A percentile compares a stretch with the other conserved stretches of the same genome.
Conservation (phyloP, 2,888 invertebrate genomes). For the Ophion costatus region DNA sequence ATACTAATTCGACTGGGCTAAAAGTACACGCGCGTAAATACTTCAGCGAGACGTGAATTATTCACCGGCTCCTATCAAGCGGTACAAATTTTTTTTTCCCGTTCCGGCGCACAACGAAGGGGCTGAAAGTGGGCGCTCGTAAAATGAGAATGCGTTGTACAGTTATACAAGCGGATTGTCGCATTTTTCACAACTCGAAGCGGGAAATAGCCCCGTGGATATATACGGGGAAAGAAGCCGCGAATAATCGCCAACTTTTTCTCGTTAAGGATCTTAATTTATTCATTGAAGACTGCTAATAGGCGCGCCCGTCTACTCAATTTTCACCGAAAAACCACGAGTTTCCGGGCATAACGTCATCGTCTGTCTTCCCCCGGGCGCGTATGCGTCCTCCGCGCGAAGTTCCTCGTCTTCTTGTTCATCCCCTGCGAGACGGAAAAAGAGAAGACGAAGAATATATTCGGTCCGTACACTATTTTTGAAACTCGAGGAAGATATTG, state of each 20-base stretch:
- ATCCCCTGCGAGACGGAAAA: too few relatives aligned
- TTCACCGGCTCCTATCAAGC: conserved; percentile 36
- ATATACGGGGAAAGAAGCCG: not conserved
- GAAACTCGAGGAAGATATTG: too few relatives aligned
- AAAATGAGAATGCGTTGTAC: conserved; percentile 9
- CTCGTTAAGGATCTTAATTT: conserved; percentile 51
- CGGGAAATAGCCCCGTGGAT: not conserved
- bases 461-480: too few relatives aligned
- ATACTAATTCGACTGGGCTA: too few relatives aligned
- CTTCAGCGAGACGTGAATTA: conserved; percentile 18
- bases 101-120: conserved; percentile 3
- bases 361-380: too few relatives aligned
- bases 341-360: not conserved
- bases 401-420: not conserved
- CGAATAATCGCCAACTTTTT: conserved; percentile 60
- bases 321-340: conserved; percentile 18
- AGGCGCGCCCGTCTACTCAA: conserved; percentile 27
- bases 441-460: too few relatives aligned
- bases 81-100: conserved; percentile 35
- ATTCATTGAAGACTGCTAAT: conserved; percentile 60
- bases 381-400: too few relatives aligned
- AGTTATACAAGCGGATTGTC: conserved; percentile 18
- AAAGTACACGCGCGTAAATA: conserved; percentile 22
- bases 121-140: not conserved
- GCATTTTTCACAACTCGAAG: conserved; percentile 32